Base-by-base conservation (phyloP, 37 sponge, comb jelly and placozoan species). In the Oopsacas minuta region DNA sequence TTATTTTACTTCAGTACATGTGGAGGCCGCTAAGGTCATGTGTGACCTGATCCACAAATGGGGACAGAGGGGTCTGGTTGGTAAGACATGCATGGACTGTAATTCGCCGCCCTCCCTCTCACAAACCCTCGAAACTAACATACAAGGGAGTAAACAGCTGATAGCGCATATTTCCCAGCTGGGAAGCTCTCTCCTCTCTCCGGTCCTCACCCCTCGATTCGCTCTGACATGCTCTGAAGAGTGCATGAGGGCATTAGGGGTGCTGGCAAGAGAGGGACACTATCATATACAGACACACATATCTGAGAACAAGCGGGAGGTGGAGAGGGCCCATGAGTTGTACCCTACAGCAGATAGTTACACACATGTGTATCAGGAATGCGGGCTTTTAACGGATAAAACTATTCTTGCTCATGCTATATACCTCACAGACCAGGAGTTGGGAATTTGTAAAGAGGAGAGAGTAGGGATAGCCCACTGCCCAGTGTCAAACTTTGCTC, bases 81-180 rank as follows among this genome's bases (percentile, higher is more conserved):
- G 93, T 1, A 93, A 90, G 82, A 89, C 89, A 37, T 86, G 84
- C 89, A 93, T 93, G 93, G 93, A 93, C 37, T n/a, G 28, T 35
- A 39, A 88, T 15, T 53, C 84, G 36, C 90, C 93, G 22, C 82
- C 86, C 46, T 36, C 28, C 32, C 89, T 89, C 83, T 22, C 53
- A 22, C 90, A 92, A 36, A 84, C 53, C 34, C 81, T 81, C 0
- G 75, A 61, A 34, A 61, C 32, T 34, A 34, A 5, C 20, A 3
- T 61, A 32, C 17, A 3, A 12, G 75, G 75, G 1, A 61, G 75
- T 34, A 61, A 61, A 61, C 28, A 61, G 28, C 75, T 61, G 75
- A 61, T 61, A 5, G 75, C 20, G 30, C 75, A 39, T 17, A 84
- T 39, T 61, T 15, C 28, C 28, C 38, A 37, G 8, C 75, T 61